These are phyloP conservation scores for Pachliopta kotzebuea DNA, from an alignment of 2,888 invertebrate genomes.

Conservation along the genomic window DNA sequence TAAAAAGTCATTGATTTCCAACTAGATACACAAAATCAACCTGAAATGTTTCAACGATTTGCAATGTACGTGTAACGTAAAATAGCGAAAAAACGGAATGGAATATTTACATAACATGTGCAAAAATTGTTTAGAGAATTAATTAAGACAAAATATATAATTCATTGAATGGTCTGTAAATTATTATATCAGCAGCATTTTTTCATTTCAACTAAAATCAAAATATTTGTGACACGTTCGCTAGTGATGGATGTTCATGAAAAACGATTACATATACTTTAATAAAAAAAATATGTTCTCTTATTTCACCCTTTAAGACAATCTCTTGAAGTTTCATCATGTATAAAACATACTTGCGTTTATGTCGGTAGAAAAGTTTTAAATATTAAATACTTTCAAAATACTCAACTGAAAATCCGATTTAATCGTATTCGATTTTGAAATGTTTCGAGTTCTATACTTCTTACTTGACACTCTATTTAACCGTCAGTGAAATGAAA, in stretches of 20 bases:
- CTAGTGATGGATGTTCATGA: conserved; percentile 1
- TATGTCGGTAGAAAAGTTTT: neutral
- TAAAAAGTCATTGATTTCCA: neutral
- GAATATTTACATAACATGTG: neutral
- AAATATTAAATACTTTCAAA: too few species aligned
- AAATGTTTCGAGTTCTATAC: neutral
- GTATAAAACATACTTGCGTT: neutral
- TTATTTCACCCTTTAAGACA: neutral
- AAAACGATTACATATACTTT: too few species aligned
- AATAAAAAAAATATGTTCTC: neutral
- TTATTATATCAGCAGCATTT: conserved; percentile 5
- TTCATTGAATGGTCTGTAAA: conserved; percentile 21
- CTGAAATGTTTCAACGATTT: conserved; percentile 14
- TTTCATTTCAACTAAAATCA: conserved; percentile 17
- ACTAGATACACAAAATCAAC: neutral
- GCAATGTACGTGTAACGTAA: neutral
- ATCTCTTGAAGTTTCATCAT: neutral
- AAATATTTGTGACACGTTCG: conserved; percentile 20
- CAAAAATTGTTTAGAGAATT: conserved; percentile 6
- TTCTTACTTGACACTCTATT: neutral
- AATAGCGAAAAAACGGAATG: neutral
- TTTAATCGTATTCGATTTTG: neutral
- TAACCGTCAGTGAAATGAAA: neutral
- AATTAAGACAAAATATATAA: neutral
- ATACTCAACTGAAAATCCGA: neutral